Conservation (phyloP, 2,113 vertebrate genomes). For the Hoplias malabaricus region DNA sequence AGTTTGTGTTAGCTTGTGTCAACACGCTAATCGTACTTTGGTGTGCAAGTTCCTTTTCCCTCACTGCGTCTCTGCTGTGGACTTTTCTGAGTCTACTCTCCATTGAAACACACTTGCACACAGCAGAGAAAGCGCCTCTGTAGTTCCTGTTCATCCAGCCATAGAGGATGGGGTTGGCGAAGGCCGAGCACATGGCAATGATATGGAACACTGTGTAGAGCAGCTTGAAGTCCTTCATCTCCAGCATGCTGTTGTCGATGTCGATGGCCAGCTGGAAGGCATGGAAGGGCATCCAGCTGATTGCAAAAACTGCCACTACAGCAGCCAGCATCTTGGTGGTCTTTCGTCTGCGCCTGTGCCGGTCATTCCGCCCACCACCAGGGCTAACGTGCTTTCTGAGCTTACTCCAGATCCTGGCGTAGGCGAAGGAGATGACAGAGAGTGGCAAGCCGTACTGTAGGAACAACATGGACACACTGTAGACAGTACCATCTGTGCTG, state of each 20-base stretch:
- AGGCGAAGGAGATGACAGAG: constrained; percentile 88
- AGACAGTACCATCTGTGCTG: constrained; percentile 83
- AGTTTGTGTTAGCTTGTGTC: constrained; percentile 28
- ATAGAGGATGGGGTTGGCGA: constrained; percentile 93
- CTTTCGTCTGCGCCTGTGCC: constrained; percentile 85
- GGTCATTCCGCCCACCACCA: constrained; percentile 70
- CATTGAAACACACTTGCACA: constrained; percentile 80
- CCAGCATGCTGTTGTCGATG: constrained; percentile 84
- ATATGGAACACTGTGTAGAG: constrained; percentile 93
- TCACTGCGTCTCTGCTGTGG: constrained; percentile 72
- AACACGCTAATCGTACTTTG: constrained; percentile 7
- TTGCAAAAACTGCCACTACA: constrained; percentile 90
- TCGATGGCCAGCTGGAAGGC: constrained; percentile 94
- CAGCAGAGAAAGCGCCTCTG: constrained; percentile 84
- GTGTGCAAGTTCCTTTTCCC: constrained; percentile 43
- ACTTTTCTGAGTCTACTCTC: constrained; percentile 60
- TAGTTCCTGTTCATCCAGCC: constrained; percentile 99
- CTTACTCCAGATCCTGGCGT: constrained; percentile 89
- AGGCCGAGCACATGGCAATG: constrained; percentile 94
- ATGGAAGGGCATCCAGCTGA: constrained; percentile 93
- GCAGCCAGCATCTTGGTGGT: constrained; percentile 95
- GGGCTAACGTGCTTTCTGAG: constrained; percentile 88
- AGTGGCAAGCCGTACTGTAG: constrained; percentile 91
- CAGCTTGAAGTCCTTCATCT: constrained; percentile 89
- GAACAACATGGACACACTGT: constrained; percentile 87